These are phyloP conservation scores for Marmota flaviventris DNA, from an alignment of 2,113 vertebrate genomes.

Conservation along the genomic window DNA sequence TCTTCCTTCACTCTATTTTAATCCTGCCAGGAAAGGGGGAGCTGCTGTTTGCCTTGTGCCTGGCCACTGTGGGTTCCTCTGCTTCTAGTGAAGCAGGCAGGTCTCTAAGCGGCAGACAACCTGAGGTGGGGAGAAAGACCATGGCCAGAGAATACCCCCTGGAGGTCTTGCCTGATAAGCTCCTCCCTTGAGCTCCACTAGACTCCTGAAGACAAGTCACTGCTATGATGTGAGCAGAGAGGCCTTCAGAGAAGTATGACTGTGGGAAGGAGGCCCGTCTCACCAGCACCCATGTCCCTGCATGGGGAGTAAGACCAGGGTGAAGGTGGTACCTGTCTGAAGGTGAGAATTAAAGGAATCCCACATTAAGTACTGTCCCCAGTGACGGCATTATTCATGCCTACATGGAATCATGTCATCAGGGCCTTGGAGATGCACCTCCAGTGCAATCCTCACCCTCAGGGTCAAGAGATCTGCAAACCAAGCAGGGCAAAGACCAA, in stretches of 20 bases:
- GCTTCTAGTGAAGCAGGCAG: not conserved
- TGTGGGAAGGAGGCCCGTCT: not conserved
- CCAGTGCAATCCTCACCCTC: not conserved
- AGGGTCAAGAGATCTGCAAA: not conserved
- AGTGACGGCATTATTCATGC: not conserved
- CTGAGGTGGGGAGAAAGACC: no score
- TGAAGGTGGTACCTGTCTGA: not conserved
- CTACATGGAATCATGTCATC: fast-evolving
- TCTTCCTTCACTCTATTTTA: not conserved
- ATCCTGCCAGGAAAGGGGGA: not conserved
- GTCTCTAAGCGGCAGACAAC: not conserved
- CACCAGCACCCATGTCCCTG: not conserved
- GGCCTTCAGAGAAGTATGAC: not conserved
- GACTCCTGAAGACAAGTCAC: not conserved
- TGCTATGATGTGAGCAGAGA: fast-evolving
- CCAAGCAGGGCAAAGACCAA: fast-evolving
- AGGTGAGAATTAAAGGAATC: fast-evolving
- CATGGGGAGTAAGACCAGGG: fast-evolving
- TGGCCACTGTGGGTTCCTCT: not conserved
- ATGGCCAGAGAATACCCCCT: fast-evolving
- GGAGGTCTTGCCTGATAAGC: not conserved
- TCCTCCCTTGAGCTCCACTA: not conserved
- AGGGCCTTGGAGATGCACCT: fast-evolving
- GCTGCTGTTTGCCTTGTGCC: not conserved
- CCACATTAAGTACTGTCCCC: fast-evolving